These are phyloP conservation scores for Pionites leucogaster DNA, from an alignment of 2,113 vertebrate genomes.

Conservation along the genomic window DNA sequence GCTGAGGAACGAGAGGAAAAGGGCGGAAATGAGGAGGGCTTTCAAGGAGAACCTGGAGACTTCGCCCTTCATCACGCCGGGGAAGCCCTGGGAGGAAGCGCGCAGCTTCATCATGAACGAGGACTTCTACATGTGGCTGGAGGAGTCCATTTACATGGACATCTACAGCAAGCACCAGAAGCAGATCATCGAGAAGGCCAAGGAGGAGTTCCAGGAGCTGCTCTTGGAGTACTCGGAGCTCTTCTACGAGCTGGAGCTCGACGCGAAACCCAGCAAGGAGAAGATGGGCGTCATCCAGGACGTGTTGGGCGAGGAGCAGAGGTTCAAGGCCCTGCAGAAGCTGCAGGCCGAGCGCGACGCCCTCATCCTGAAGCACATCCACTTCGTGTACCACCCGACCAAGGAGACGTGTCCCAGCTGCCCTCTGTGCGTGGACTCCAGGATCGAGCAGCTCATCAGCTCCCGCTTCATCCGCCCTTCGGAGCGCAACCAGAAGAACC, in stretches of 20 bases:
- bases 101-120: conserved; percentile 97
- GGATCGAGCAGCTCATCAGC: conserved; percentile 88
- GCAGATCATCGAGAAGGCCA: conserved; percentile 92
- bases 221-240: conserved; percentile 96
- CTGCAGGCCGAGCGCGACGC: conserved; percentile 95
- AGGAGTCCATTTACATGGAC: conserved; percentile 89
- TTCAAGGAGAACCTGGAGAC: conserved; percentile 90
- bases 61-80: conserved; percentile 91
- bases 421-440: conserved; percentile 86
- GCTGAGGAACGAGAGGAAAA: conserved; percentile 85
- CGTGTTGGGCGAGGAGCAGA: conserved; percentile 89
- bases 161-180: conserved; percentile 96
- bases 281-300: conserved; percentile 99
- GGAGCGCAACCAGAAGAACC: conserved; percentile 84
- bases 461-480: conserved; percentile 82
- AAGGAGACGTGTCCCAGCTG: conserved; percentile 95
- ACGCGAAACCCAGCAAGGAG: conserved; percentile 98
- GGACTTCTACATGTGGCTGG: conserved; percentile 94
- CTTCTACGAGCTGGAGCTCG: conserved; percentile 95
- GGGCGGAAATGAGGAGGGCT: conserved; percentile 86
- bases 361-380: conserved; percentile 96
- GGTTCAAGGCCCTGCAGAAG: conserved; percentile 94
- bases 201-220: conserved; percentile 97
- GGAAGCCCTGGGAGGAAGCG: conserved; percentile 96
- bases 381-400: conserved; percentile 97